Percentiles rank a stretch among this genome's conserved stretches.
These are phyloP conservation scores for Microtus ochrogaster DNA, from an alignment of 2,113 vertebrate species.

Conservation along the genomic window DNA sequence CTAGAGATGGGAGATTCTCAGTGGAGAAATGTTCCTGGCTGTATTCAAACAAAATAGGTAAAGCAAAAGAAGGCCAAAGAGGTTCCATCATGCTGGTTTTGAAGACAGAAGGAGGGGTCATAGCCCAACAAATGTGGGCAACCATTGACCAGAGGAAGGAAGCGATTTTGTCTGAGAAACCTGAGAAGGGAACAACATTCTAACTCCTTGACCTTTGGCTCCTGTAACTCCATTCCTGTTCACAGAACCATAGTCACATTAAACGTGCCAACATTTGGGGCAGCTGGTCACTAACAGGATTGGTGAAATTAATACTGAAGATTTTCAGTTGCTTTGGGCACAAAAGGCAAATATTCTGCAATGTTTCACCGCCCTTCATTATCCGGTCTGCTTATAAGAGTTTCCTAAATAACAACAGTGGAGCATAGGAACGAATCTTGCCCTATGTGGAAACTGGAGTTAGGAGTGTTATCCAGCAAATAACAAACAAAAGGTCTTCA, in stretches of 20 bases:
- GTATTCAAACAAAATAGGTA: not conserved
- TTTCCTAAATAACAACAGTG: slow-evolving; percentile 37
- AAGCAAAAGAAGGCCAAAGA: not conserved
- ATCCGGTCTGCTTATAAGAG: not conserved
- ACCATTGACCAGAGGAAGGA: not conserved
- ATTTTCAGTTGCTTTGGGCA: not conserved
- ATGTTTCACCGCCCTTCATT: not conserved
- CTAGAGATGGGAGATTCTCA: not conserved
- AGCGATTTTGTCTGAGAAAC: too few species aligned
- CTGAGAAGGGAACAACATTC: not conserved
- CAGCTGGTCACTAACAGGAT: not conserved
- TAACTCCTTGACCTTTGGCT: not conserved
- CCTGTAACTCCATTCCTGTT: not conserved
- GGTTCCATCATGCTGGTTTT: not conserved
- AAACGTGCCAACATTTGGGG: not conserved
- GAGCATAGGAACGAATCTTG: slow-evolving; percentile 52
- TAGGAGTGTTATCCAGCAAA: slow-evolving; percentile 59
- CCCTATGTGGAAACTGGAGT: slow-evolving; percentile 59
- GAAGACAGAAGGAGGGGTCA: not conserved
- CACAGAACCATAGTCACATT: not conserved
- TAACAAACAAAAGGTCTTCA: slow-evolving; percentile 64
- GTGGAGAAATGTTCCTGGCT: not conserved
- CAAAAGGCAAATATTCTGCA: not conserved
- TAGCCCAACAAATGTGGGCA: not conserved
- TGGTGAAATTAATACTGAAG: not conserved